These are phyloP conservation scores for Oryzias javanicus DNA, from an alignment of 2,113 vertebrate species.

Conservation along the genomic window DNA sequence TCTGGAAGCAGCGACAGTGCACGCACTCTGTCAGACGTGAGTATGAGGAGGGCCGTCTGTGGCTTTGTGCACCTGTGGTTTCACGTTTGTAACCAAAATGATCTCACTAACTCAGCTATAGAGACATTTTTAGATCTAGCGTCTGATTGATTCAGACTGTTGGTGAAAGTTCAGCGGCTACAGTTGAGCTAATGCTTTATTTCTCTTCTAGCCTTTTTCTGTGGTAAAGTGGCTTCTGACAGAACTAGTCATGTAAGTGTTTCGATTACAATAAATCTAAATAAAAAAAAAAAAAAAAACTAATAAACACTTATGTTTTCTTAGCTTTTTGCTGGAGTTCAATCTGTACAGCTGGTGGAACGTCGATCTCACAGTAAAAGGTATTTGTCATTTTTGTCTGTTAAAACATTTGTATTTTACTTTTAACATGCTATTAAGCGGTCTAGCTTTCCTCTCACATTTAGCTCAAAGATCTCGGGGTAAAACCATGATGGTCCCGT, in stretches of 20 bases:
- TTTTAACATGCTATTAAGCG: neutral
- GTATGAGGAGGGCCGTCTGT: slow-evolving; percentile 52
- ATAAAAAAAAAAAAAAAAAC: neutral
- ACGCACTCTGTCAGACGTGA: slow-evolving; percentile 87
- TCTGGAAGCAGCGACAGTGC: slow-evolving; percentile 92
- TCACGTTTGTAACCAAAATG: too few relatives aligned
- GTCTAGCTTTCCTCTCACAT: slow-evolving; percentile 33
- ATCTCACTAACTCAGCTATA: too few relatives aligned
- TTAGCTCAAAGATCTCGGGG: slow-evolving; percentile 85
- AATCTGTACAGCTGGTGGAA: slow-evolving; percentile 98
- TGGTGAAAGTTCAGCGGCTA: too few relatives aligned
- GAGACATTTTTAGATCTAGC: too few relatives aligned
- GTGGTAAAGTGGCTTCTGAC: slow-evolving; percentile 94
- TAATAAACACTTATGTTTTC: slow-evolving; percentile 18
- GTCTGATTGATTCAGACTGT: too few relatives aligned
- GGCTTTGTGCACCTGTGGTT: neutral
- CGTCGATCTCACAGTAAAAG: slow-evolving; percentile 87
- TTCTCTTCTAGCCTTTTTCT: slow-evolving; percentile 86
- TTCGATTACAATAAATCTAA: neutral
- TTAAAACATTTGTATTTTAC: neutral
- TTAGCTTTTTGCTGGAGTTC: slow-evolving; percentile 96
- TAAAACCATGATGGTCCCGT: slow-evolving; percentile 91
- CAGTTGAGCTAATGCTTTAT: neutral
- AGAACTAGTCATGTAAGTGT: slow-evolving; percentile 93
- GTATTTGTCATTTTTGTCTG: slow-evolving; percentile 55